phyloP scores from a whole-genome alignment of 1,140 invertebrate genomes.

The Sitodiplosis mosellana region DNA sequence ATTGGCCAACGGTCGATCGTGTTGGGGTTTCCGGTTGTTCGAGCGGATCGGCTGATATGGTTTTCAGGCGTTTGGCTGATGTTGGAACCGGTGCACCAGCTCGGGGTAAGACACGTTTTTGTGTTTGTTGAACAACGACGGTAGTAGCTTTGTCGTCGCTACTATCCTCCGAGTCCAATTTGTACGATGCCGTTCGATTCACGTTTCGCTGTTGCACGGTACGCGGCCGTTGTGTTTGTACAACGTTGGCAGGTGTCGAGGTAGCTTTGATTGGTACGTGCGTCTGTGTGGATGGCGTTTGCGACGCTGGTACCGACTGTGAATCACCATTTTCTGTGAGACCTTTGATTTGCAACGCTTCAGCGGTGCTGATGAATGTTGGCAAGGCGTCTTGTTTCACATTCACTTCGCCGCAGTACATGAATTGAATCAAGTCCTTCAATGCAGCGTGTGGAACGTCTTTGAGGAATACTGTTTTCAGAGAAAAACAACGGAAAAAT shows the following conservation, averaged over 20 bases:
- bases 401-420: constrained; percentile 75
- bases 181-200: constrained; percentile 11
- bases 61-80: constrained; percentile 7
- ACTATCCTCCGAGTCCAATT: constrained; percentile 24
- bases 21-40: constrained; percentile 10
- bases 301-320: background rate
- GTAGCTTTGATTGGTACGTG: constrained; percentile 10
- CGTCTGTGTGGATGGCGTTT: constrained; percentile 7
- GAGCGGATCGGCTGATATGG: constrained; percentile 7
- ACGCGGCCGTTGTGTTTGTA: constrained; percentile 8
- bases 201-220: constrained; percentile 1
- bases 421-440: constrained; percentile 62
- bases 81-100: constrained; percentile 7
- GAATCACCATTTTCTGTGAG: constrained; percentile 29
- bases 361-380: constrained; percentile 65
- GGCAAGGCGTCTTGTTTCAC: constrained; percentile 65
- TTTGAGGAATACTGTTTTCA: constrained; percentile 49
- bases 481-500: background rate
- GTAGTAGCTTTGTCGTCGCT: constrained; percentile 16
- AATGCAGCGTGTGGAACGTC: constrained; percentile 58
- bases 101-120: constrained; percentile 1
- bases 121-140: background rate
- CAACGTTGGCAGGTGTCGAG: constrained; percentile 10
- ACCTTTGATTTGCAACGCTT: constrained; percentile 69
- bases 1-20: background rate